Percentiles rank a stretch among this genome's conserved stretches.
These are phyloP conservation scores for Dromaius novaehollandiae DNA, from an alignment of 2,113 vertebrate genomes.

Conservation along the genomic window DNA sequence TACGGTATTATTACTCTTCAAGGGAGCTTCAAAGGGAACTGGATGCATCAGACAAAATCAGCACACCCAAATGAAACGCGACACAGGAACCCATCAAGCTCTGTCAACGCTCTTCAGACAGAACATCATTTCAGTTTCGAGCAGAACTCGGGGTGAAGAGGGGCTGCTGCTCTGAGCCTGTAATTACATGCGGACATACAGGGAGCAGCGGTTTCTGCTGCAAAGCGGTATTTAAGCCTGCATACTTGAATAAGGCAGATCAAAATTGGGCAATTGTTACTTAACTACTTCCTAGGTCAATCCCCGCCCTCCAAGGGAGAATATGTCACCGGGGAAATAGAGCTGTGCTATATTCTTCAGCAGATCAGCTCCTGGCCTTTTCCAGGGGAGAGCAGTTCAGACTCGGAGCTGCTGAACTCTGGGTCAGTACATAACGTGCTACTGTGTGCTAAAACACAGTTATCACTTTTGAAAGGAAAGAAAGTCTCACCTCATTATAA, in stretches of 20 bases:
- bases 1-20: constrained; percentile 18
- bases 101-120: not conserved
- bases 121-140: not conserved
- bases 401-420: not conserved
- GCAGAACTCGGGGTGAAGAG: constrained; percentile 9
- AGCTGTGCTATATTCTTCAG: not conserved
- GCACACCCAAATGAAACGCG: constrained; percentile 47
- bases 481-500: constrained; percentile 67
- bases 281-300: constrained; percentile 7
- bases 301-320: not conserved
- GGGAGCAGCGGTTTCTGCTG: not conserved
- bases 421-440: constrained; percentile 31
- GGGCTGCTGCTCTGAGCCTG: not conserved
- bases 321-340: constrained; percentile 10
- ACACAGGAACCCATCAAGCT: constrained; percentile 47
- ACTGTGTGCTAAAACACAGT: not conserved
- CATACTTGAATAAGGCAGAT: not conserved
- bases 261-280: not conserved
- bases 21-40: constrained; percentile 41
- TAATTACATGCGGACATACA: constrained; percentile 6
- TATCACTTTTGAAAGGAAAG: constrained; percentile 14
- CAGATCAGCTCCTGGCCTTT: constrained; percentile 13
- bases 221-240: constrained; percentile 8
- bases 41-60: constrained; percentile 44
- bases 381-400: not conserved